Conservation (phyloP, 1,140 invertebrate species). For the Papilio aristodemus region DNA sequence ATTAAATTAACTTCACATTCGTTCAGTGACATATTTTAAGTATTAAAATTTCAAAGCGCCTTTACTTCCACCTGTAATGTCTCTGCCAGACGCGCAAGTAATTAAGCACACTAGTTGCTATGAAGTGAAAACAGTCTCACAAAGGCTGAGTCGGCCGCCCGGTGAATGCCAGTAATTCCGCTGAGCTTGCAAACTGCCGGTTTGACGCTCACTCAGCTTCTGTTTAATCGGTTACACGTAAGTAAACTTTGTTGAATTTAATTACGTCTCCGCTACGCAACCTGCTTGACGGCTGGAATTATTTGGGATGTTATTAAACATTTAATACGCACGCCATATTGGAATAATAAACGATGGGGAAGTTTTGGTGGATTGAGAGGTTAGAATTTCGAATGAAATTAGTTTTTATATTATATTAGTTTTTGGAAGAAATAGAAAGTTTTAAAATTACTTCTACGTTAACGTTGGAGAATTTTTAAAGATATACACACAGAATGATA, state of each 20-base stretch:
- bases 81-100: neutral
- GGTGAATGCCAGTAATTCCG: slow-evolving; percentile 23
- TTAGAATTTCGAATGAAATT: slow-evolving; percentile 20
- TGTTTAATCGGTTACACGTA: slow-evolving; percentile 27
- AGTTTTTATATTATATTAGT: neutral
- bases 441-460: neutral
- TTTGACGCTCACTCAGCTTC: neutral
- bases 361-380: neutral
- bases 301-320: slow-evolving; percentile 22
- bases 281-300: slow-evolving; percentile 11
- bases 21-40: too few relatives aligned
- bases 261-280: slow-evolving; percentile 26
- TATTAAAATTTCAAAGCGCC: too few relatives aligned
- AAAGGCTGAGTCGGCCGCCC: slow-evolving; percentile 2
- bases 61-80: neutral
- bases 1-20: too few relatives aligned
- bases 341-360: slow-evolving; percentile 15
- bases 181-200: neutral
- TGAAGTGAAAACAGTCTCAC: slow-evolving; percentile 1
- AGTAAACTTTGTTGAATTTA: slow-evolving; percentile 25
- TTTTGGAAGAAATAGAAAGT: neutral
- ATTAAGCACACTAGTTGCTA: slow-evolving; percentile 5
- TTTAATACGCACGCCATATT: slow-evolving; percentile 26
- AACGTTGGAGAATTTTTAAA: slow-evolving; percentile 3
- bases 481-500: neutral